A percentile compares a stretch with the other conserved stretches of the same genome.
These are phyloP conservation scores for Poeciliopsis gracilis DNA, from an alignment of 2,797 vertebrate genomes.

Conservation along the genomic window DNA sequence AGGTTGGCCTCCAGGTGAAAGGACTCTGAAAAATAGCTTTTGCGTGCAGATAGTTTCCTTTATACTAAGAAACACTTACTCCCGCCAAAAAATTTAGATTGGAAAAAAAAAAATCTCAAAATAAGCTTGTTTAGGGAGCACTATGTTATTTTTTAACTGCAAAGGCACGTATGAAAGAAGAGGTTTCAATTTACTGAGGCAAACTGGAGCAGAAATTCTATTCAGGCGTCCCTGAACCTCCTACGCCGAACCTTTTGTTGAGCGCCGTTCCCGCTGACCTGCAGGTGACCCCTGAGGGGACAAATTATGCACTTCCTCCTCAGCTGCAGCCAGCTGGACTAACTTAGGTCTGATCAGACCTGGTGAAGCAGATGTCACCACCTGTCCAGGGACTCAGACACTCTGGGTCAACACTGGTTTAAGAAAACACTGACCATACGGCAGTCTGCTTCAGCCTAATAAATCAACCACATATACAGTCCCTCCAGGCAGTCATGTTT, in stretches of 20 bases:
- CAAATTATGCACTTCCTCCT: slow-evolving; percentile 76
- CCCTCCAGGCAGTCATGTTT: no score
- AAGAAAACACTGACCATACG: slow-evolving; percentile 67
- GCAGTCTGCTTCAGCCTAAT: slow-evolving; percentile 33
- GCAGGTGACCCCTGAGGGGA: slow-evolving; percentile 58
- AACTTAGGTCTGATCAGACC: slow-evolving; percentile 54
- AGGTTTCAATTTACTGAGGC: not conserved
- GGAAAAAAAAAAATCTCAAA: not conserved
- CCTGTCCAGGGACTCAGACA: slow-evolving; percentile 64
- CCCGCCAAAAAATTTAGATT: slow-evolving; percentile 5
- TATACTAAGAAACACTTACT: slow-evolving; percentile 8
- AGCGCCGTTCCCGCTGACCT: slow-evolving; percentile 69
- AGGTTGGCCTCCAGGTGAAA: slow-evolving; percentile 28
- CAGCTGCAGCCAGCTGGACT: slow-evolving; percentile 74
- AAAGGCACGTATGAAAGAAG: not conserved
- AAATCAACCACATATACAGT: slow-evolving; percentile 1
- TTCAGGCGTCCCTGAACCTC: not conserved
- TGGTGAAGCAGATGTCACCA: slow-evolving; percentile 65
- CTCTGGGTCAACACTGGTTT: slow-evolving; percentile 71
- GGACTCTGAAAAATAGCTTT: slow-evolving; percentile 11
- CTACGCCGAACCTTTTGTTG: slow-evolving; percentile 56
- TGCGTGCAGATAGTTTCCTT: not conserved
- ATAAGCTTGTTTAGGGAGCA: slow-evolving; percentile 8
- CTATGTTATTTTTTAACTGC: not conserved
- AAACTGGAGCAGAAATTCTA: slow-evolving; percentile 2